Evolutionary conservation across 2,113 vertebrate species (phyloP).

Genomic region (Peromyscus maniculatus): DNA sequence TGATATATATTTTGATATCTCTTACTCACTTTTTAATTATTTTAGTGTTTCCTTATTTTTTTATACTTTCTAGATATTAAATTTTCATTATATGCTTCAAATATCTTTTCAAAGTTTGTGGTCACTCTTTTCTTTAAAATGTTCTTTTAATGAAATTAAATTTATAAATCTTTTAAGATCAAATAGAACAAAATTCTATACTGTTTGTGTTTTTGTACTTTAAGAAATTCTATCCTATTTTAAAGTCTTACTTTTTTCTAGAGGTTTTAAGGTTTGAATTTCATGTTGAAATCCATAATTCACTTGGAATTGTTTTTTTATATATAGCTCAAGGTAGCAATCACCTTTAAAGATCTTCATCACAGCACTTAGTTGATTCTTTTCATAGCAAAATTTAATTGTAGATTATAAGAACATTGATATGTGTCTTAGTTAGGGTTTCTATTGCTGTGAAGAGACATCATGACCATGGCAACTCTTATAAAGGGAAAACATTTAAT

Average conservation of each 20-base stretch:
- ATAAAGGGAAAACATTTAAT: too few species aligned
- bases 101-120: constrained; percentile 23
- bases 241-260: constrained; percentile 4
- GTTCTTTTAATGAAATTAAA: constrained; percentile 54
- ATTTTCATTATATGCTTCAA: constrained; percentile 32
- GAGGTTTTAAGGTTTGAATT: constrained; percentile 12
- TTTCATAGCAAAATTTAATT: neutral
- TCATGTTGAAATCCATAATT: neutral
- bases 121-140: neutral
- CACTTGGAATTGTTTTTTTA: constrained; percentile 9
- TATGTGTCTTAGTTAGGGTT: neutral
- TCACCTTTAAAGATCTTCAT: neutral
- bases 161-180: neutral
- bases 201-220: constrained; percentile 2
- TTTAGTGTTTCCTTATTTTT: constrained; percentile 4
- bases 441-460: too few species aligned
- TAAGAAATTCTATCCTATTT: neutral
- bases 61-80: constrained; percentile 24
- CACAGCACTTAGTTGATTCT: constrained; percentile 32
- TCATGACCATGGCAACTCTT: too few species aligned
- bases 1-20: constrained; percentile 5
- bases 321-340: neutral
- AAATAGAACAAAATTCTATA: constrained; percentile 3
- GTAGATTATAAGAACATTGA: neutral
- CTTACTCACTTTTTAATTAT: neutral